Evolutionary conservation across 1,140 invertebrate genomes (phyloP).

Genomic region (Lithobius niger): DNA sequence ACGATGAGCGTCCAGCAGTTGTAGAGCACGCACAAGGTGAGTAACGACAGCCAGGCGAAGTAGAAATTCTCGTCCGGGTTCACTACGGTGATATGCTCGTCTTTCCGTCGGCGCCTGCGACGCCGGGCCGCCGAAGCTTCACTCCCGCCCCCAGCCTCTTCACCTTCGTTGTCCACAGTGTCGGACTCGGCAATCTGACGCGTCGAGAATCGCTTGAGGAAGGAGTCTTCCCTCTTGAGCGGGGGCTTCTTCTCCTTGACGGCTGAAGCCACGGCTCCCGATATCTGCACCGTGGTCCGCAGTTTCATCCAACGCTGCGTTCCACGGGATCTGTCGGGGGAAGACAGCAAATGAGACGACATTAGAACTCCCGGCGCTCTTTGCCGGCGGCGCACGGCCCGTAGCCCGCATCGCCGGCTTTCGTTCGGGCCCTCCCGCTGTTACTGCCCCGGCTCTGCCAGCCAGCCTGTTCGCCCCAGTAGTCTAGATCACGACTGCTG

Average conservation of each 20-base stretch:
- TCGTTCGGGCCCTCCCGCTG: too few relatives aligned
- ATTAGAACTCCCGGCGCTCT: too few relatives aligned
- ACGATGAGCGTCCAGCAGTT: conserved; percentile 93
- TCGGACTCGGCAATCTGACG: conserved; percentile 69
- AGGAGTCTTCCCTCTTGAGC: conserved; percentile 83
- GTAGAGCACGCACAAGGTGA: conserved; percentile 80
- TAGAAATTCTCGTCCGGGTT: conserved; percentile 92
- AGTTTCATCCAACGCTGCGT: conserved; percentile 91
- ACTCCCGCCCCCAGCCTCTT: conserved; percentile 30
- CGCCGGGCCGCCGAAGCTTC: not conserved
- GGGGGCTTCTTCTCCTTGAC: conserved; percentile 57
- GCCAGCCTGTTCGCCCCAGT: too few relatives aligned
- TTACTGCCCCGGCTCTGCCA: too few relatives aligned
- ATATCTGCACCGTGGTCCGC: conserved; percentile 77
- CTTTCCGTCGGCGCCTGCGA: conserved; percentile 42
- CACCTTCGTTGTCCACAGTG: conserved; percentile 43
- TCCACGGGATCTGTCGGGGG: conserved; percentile 25
- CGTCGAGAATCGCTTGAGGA: conserved; percentile 84
- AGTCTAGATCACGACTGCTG: too few relatives aligned
- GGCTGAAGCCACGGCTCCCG: conserved; percentile 56
- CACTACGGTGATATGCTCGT: conserved; percentile 65
- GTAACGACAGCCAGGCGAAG: conserved; percentile 83
- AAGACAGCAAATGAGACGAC: too few relatives aligned
- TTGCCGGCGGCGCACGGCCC: too few relatives aligned
- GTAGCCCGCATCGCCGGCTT: too few relatives aligned